These are phyloP conservation scores for Ctenochaetus hawaiiensis DNA, from an alignment of 2,797 vertebrate genomes.

Conservation along the genomic window DNA sequence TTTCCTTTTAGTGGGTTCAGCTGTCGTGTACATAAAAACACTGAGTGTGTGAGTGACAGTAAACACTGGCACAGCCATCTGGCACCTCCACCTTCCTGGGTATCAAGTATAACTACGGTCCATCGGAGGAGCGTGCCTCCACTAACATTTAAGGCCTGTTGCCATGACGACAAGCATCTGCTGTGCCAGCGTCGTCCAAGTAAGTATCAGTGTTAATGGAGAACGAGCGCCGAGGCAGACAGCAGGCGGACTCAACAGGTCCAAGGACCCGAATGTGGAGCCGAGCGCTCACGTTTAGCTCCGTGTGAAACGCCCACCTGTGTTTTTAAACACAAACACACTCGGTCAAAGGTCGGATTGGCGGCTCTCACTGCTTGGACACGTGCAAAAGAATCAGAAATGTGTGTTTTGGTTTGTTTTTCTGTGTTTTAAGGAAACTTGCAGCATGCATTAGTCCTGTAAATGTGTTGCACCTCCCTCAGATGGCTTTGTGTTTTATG, in stretches of 20 bases:
- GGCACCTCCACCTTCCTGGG: conserved; percentile 64
- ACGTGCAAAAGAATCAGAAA: neutral
- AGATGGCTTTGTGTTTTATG: too few relatives aligned
- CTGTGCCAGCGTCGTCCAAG: conserved; percentile 35
- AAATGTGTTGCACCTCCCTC: too few relatives aligned
- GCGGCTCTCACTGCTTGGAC: conserved; percentile 5
- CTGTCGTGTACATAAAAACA: conserved; percentile 60
- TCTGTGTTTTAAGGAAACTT: neutral
- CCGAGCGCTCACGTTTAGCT: conserved; percentile 13
- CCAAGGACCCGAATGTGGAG: conserved; percentile 26
- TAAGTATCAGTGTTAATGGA: conserved; percentile 48
- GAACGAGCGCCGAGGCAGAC: conserved; percentile 48
- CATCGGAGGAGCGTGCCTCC: conserved; percentile 40
- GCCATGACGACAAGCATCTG: conserved; percentile 60
- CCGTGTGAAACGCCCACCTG: neutral
- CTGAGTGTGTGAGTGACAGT: conserved; percentile 58
- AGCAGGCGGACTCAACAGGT: conserved; percentile 47
- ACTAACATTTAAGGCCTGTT: conserved; percentile 54
- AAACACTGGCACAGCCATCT: conserved; percentile 71
- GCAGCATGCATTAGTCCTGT: neutral
- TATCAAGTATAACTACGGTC: conserved; percentile 53
- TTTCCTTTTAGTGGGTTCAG: conserved; percentile 42
- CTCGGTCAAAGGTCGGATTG: conserved; percentile 39
- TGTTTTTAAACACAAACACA: conserved; percentile 52
- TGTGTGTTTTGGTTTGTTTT: neutral